Evolutionary conservation across 2,888 invertebrate species (phyloP), one percentile per base, ranked within the genome.

Genomic region (Eumacrocentrus americanus): DNA sequence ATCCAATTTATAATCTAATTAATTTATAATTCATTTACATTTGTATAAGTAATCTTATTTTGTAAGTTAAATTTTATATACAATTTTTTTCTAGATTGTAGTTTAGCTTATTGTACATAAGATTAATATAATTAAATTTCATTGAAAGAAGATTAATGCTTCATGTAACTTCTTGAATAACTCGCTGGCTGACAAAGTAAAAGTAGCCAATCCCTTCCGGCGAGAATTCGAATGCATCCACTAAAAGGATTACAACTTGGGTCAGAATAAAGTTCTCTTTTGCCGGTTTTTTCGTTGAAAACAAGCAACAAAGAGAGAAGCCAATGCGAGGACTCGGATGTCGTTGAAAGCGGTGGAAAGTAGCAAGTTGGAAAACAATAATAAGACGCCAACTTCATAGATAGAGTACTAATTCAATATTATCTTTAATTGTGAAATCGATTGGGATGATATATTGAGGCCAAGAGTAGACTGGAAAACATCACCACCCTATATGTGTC

Each of bases 171-270:
- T 47, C 16, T 47, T 47, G 5, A 47, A 47, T 47, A 22, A 47
- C 46, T 47, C 25, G 22, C 23, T 23, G 22, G 9, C 35, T 29
- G 50, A 50, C 34, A 50, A 44, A 58, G 48, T 50, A 37, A 58
- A 58, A 44, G 40, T 37, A 50, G 58, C 18, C 14, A 58, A 58
- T 50, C 50, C 50, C 42, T 18, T 58, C 38, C 18, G 34, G 40
- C 50, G 16, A 50, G 50, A 50, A 50, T 42, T 12, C 22, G 38
- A 22, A 51, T 57, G 57, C 50, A 18, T 29, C 44, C 51, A 51
- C 42, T 51, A 58, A 58, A 38, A 50, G 34, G 51, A 58, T 58
- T 58, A 58, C 50, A 58, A 58, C 47, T 51, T 50, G 14, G 29
- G 50, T 50, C 50, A 50, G 50, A 29, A 50, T 50, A 14, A 50